Percentiles rank a stretch among this genome's conserved stretches.
Evolutionary conservation across 1,140 invertebrate species (phyloP).

Genomic region (Lineus longissimus): DNA sequence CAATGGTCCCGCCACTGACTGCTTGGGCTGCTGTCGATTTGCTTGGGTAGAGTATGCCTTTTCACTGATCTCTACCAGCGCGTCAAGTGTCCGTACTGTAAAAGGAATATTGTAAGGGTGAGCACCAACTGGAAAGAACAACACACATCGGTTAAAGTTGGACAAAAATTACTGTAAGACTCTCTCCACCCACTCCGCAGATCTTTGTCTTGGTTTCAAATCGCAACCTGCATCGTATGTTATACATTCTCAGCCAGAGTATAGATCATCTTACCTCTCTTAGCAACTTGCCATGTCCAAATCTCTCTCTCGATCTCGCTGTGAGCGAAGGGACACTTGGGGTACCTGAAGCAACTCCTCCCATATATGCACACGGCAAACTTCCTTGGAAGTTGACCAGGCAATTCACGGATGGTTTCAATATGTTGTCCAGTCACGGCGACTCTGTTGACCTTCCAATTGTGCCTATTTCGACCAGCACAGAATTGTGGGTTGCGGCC

Average conservation of each 20-base stretch:
- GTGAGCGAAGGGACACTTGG: conserved; percentile 86
- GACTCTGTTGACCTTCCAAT: background rate
- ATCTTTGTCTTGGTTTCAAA: no score
- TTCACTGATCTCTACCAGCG: conserved; percentile 27
- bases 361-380: background rate
- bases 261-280: conserved; percentile 14
- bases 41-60: conserved; percentile 9
- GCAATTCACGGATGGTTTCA: background rate
- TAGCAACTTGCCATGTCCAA: conserved; percentile 29
- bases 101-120: no score
- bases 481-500: background rate
- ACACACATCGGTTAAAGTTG: no score
- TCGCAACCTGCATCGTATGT: no score
- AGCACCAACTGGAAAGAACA: no score
- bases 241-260: no score
- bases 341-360: background rate
- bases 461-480: background rate
- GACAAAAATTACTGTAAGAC: no score
- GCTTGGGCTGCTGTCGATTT: background rate
- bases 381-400: background rate
- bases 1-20: background rate
- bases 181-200: no score
- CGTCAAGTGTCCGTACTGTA: conserved; percentile 31
- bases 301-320: conserved; percentile 79
- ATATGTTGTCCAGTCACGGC: background rate